Conservation (phyloP, 2,888 invertebrate genomes). For the Tanytarsus gracilentus region DNA sequence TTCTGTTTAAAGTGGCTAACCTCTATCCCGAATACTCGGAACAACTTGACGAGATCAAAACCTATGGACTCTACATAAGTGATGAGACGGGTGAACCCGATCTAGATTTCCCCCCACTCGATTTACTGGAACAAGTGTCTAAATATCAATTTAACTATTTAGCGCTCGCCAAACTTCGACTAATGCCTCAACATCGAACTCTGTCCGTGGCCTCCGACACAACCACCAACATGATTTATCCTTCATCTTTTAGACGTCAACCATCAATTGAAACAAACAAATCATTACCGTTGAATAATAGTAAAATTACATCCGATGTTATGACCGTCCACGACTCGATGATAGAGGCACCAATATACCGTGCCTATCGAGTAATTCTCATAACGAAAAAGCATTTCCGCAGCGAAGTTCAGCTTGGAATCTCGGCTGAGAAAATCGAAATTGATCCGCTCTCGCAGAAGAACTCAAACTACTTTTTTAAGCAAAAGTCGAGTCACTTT, state of each 20-base stretch:
- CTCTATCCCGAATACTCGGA: slow-evolving; percentile 54
- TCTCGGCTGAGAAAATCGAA: slow-evolving; percentile 85
- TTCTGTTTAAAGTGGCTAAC: slow-evolving; percentile 72
- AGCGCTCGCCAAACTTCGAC: slow-evolving; percentile 65
- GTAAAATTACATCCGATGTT: slow-evolving; percentile 46
- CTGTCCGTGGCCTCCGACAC: slow-evolving; percentile 34
- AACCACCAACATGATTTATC: slow-evolving; percentile 40
- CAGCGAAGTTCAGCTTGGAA: slow-evolving; percentile 74
- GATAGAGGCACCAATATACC: slow-evolving; percentile 80
- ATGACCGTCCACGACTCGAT: slow-evolving; percentile 66
- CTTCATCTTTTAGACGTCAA: slow-evolving; percentile 40
- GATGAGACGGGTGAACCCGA: slow-evolving; percentile 96
- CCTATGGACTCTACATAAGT: slow-evolving; percentile 85
- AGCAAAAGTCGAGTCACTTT: slow-evolving; percentile 72
- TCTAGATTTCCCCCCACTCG: slow-evolving; percentile 84
- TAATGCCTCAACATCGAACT: slow-evolving; percentile 36
- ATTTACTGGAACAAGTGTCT: slow-evolving; percentile 76
- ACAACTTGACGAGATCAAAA: slow-evolving; percentile 48
- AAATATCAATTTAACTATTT: slow-evolving; percentile 88
- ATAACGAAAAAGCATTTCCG: slow-evolving; percentile 72
- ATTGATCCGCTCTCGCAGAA: slow-evolving; percentile 71
- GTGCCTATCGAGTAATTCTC: slow-evolving; percentile 68
- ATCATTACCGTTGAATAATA: slow-evolving; percentile 31
- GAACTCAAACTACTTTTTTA: slow-evolving; percentile 55
- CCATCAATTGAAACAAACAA: slow-evolving; percentile 46